Evolutionary conservation across 37 sponge, comb jelly and placozoan species (phyloP).

Genomic region (Geodia barretti): DNA sequence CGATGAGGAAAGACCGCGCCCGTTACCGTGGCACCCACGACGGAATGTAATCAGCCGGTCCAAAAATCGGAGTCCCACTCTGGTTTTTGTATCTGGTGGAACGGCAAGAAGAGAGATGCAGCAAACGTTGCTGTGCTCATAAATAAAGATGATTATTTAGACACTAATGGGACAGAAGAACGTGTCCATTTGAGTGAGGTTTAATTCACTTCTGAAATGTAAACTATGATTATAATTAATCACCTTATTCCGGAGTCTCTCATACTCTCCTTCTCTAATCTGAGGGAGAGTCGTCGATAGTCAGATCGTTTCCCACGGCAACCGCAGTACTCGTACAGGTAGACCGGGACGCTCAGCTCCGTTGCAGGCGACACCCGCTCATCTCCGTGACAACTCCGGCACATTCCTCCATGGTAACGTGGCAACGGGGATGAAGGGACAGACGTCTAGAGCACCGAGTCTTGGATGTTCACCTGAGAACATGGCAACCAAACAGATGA

Average conservation of each 20-base stretch:
- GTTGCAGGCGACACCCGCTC: no score
- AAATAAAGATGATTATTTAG: no score
- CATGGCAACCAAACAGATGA: no score
- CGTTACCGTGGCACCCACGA: conserved; percentile 84
- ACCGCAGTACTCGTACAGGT: conserved; percentile 77
- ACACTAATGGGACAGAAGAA: no score
- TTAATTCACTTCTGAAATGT: no score
- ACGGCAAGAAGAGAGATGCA: not conserved
- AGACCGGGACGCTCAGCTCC: conserved; percentile 82
- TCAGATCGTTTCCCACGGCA: conserved; percentile 7
- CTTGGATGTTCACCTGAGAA: conserved; percentile 95
- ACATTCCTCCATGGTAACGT: conserved; percentile 81
- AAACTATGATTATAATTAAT: no score
- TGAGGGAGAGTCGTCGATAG: conserved; percentile 59
- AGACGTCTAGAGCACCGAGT: conserved; percentile 92
- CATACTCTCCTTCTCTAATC: conserved; percentile 91
- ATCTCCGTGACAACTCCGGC: no score
- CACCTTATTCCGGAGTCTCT: conserved; percentile 82
- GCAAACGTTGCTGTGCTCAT: no score
- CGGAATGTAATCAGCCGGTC: conserved; percentile 82
- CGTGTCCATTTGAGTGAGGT: no score
- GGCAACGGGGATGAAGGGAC: conserved; percentile 90
- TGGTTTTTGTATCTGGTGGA: conserved; percentile 59
- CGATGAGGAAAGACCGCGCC: conserved; percentile 92
- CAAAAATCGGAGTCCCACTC: conserved; percentile 94